These are phyloP conservation scores for Ormyrus nitidulus DNA, from an alignment of 2,888 invertebrate genomes.

Conservation along the genomic window DNA sequence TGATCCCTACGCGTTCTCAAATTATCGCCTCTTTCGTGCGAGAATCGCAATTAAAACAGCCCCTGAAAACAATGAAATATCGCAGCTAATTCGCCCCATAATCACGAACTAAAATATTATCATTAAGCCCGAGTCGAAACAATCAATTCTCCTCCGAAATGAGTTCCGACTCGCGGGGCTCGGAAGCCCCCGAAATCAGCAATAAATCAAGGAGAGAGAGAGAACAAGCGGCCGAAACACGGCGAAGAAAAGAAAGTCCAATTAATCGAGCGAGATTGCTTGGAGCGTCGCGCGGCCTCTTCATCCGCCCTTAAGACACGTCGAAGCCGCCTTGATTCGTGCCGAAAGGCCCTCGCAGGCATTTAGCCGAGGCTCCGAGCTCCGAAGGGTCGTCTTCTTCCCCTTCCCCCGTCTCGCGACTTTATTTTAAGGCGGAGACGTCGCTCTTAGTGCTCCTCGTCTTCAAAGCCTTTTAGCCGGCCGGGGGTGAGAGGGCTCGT, in stretches of 20 bases:
- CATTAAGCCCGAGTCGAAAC: too few species aligned
- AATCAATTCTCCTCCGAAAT: too few species aligned
- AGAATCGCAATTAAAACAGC: too few species aligned
- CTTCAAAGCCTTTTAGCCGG: slow-evolving; percentile 16
- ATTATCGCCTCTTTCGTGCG: too few species aligned
- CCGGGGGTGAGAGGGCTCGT: background rate
- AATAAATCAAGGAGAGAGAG: background rate
- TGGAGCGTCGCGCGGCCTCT: background rate
- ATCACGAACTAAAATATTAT: too few species aligned
- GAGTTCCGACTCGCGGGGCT: background rate
- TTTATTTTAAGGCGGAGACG: slow-evolving; percentile 37
- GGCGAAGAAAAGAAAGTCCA: background rate
- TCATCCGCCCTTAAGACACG: background rate
- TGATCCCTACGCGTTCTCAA: too few species aligned
- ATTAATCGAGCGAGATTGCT: slow-evolving; percentile 26
- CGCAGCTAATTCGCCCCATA: too few species aligned
- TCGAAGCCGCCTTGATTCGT: slow-evolving; percentile 28
- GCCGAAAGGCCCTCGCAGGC: slow-evolving; percentile 41
- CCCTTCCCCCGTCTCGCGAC: background rate
- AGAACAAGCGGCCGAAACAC: background rate
- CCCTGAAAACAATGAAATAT: too few species aligned
- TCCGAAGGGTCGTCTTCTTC: background rate
- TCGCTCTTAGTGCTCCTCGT: slow-evolving; percentile 16
- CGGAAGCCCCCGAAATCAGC: background rate
- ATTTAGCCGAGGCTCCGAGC: slow-evolving; percentile 30